Evolutionary conservation across 2,113 vertebrate species (phyloP).

Genomic region (Verasper variegatus): DNA sequence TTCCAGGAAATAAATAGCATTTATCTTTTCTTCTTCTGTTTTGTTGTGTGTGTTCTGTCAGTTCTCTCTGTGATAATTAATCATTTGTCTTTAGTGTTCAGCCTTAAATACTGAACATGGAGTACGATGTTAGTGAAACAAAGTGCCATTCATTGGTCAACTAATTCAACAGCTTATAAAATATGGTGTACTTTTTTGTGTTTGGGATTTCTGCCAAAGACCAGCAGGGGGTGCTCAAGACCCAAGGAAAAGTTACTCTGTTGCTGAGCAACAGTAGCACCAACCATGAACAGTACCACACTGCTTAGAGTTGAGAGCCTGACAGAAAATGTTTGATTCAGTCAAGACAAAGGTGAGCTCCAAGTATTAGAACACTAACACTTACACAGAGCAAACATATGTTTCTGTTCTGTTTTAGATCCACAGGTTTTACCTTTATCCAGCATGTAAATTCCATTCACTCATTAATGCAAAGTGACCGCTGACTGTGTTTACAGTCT

Average conservation of each 20-base stretch:
- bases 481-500: too few relatives aligned
- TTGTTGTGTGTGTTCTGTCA: background rate
- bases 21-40: background rate
- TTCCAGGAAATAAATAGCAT: slow-evolving; percentile 58
- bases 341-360: too few relatives aligned
- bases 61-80: background rate
- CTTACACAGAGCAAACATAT: too few relatives aligned
- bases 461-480: too few relatives aligned
- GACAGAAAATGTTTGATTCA: background rate
- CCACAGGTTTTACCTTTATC: too few relatives aligned
- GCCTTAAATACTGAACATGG: background rate
- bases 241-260: background rate
- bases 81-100: background rate
- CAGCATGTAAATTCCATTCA: too few relatives aligned
- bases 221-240: slow-evolving; percentile 21
- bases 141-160: background rate
- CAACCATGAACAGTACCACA: background rate
- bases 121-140: background rate
- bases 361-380: too few relatives aligned
- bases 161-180: background rate
- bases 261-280: slow-evolving; percentile 45
- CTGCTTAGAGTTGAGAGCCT: background rate
- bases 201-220: background rate
- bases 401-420: too few relatives aligned
- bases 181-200: too few relatives aligned